phyloP scores from a whole-genome alignment of 2,888 invertebrate species.

The Hipparchia sbordonii region DNA sequence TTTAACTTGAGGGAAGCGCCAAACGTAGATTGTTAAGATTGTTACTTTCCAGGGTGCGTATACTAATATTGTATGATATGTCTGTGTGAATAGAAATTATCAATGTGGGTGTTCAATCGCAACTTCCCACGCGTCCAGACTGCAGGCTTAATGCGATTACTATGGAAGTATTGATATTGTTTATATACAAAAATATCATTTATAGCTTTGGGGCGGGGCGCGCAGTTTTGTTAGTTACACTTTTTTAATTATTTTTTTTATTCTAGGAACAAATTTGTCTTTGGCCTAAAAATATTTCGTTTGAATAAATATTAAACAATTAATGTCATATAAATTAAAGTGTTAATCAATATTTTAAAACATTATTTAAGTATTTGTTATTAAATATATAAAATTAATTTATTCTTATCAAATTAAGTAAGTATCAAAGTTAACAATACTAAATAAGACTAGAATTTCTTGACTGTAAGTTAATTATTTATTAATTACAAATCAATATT shows the following conservation, averaged over 20 bases:
- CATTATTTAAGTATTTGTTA: background rate
- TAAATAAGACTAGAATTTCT: slow-evolving; percentile 5
- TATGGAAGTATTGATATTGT: slow-evolving; percentile 37
- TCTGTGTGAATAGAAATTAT: no score
- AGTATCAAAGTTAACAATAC: slow-evolving; percentile 1
- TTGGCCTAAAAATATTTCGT: slow-evolving; percentile 7
- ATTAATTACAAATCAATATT: background rate
- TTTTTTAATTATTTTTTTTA: background rate
- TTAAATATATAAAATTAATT: background rate
- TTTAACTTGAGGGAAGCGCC: no score
- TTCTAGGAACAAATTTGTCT: background rate
- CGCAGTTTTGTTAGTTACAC: background rate
- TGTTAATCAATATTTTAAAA: background rate
- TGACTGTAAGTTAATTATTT: background rate
- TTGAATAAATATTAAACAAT: background rate
- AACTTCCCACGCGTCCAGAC: no score
- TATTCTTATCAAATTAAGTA: background rate
- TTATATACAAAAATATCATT: background rate
- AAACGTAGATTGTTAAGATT: no score
- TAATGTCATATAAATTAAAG: background rate
- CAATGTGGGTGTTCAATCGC: no score
- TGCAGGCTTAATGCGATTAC: no score
- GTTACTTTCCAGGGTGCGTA: no score
- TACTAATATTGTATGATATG: no score
- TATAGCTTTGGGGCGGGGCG: background rate